Conservation (phyloP, 2,797 vertebrate species). For the Luscinia megarhynchos region DNA sequence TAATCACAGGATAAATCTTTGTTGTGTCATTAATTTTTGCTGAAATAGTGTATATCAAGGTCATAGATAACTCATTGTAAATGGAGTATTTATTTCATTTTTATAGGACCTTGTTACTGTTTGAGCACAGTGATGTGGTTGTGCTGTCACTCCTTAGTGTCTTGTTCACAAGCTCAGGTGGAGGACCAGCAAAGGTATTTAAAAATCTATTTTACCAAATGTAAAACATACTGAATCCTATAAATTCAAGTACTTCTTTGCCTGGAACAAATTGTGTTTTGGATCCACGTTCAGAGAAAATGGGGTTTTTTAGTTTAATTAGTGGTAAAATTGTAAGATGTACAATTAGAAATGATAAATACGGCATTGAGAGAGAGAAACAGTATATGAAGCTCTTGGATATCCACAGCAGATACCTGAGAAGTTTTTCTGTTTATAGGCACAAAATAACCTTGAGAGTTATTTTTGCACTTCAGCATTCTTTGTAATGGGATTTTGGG, state of each 20-base stretch:
- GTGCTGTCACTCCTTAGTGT: conserved; percentile 91
- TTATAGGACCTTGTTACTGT: conserved; percentile 90
- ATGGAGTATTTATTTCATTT: not conserved
- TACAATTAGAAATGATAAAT: not conserved
- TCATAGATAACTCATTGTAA: not conserved
- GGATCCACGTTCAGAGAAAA: not conserved
- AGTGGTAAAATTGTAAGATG: not conserved
- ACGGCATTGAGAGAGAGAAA: not conserved
- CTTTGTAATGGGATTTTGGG: not conserved
- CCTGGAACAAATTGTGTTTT: not conserved
- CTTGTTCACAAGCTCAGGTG: conserved; percentile 92
- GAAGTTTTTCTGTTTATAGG: not conserved
- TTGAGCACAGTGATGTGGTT: conserved; percentile 95
- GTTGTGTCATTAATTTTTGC: not conserved
- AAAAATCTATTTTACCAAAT: not conserved
- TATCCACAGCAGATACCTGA: not conserved
- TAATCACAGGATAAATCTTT: not conserved
- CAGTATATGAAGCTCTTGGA: not conserved
- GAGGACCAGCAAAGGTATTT: conserved; percentile 94
- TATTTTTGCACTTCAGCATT: not conserved
- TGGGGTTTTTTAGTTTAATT: not conserved
- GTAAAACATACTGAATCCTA: not conserved
- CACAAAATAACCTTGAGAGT: not conserved
- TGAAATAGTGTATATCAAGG: not conserved
- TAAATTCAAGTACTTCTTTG: not conserved